Conservation (phyloP, 1,140 invertebrate genomes). For the Maconellicoccus hirsutus region DNA sequence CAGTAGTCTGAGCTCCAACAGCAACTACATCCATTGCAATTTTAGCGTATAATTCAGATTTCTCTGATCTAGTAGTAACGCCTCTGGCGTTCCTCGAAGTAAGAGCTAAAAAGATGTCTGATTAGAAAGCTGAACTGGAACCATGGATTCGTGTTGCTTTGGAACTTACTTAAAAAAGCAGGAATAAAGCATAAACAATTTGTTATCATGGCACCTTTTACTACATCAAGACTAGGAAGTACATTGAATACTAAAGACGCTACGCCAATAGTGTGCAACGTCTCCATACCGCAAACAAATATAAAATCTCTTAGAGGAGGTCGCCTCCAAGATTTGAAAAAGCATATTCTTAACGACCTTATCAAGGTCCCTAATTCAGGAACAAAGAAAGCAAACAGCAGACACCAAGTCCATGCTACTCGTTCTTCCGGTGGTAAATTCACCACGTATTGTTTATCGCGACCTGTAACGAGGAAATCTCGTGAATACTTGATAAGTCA, state of each 20-base stretch:
- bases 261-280: conserved; percentile 72
- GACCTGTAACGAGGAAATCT: conserved; percentile 40
- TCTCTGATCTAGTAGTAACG: conserved; percentile 31
- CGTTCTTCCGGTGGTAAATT: conserved; percentile 66
- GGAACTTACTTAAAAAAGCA: conserved; percentile 49
- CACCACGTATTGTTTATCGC: conserved; percentile 69
- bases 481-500: too few relatives aligned
- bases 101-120: conserved; percentile 40
- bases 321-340: conserved; percentile 54
- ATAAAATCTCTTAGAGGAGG: conserved; percentile 32
- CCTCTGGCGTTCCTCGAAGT: conserved; percentile 63
- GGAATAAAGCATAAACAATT: conserved; percentile 87
- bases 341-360: conserved; percentile 71
- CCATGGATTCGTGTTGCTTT: background rate
- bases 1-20: conserved; percentile 71
- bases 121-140: background rate
- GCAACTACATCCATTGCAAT: conserved; percentile 70
- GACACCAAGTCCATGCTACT: conserved; percentile 84
- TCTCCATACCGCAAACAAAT: conserved; percentile 66
- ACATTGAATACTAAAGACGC: conserved; percentile 74
- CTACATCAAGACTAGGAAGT: conserved; percentile 78
- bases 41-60: conserved; percentile 57
- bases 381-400: conserved; percentile 73
- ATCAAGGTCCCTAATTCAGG: conserved; percentile 79
- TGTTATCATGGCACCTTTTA: conserved; percentile 85